Evolutionary conservation across 2,113 vertebrate genomes (phyloP).

Genomic region (Glaucomys volans): DNA sequence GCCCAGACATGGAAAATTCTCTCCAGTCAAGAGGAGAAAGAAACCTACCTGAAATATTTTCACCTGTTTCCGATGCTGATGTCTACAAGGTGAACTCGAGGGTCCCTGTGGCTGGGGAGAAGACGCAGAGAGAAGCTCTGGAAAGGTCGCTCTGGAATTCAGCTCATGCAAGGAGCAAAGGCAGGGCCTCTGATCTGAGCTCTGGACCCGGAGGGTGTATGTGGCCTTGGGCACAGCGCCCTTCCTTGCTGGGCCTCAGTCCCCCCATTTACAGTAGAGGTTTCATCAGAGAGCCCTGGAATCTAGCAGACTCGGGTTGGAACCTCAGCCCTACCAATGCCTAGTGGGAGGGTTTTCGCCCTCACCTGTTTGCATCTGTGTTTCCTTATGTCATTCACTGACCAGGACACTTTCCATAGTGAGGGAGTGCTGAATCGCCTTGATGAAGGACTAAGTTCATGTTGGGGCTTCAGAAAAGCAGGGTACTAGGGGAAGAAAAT

Average conservation of each 20-base stretch:
- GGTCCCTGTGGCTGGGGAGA: not conserved
- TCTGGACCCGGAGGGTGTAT: not conserved
- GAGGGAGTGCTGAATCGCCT: not conserved
- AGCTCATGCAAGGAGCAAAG: not conserved
- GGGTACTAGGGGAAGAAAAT: not conserved
- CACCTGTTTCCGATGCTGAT: constrained; percentile 37
- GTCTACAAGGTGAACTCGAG: constrained; percentile 67
- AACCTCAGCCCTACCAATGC: not conserved
- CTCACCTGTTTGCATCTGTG: not conserved
- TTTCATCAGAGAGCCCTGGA: not conserved
- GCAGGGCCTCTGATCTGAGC: not conserved
- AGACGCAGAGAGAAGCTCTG: not conserved
- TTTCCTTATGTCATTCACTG: not conserved
- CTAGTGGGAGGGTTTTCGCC: not conserved
- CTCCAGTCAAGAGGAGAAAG: constrained; percentile 56
- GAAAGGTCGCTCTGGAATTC: not conserved
- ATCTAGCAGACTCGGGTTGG: not conserved
- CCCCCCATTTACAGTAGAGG: not conserved
- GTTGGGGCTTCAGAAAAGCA: not conserved
- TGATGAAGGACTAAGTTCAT: not conserved
- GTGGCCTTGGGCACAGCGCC: not conserved
- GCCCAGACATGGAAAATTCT: constrained; percentile 67
- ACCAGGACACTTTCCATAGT: not conserved
- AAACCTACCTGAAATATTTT: constrained; percentile 37
- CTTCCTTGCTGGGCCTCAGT: not conserved